Base-by-base conservation (phyloP, 1,140 invertebrate genomes). In the Glomeris maerens region DNA sequence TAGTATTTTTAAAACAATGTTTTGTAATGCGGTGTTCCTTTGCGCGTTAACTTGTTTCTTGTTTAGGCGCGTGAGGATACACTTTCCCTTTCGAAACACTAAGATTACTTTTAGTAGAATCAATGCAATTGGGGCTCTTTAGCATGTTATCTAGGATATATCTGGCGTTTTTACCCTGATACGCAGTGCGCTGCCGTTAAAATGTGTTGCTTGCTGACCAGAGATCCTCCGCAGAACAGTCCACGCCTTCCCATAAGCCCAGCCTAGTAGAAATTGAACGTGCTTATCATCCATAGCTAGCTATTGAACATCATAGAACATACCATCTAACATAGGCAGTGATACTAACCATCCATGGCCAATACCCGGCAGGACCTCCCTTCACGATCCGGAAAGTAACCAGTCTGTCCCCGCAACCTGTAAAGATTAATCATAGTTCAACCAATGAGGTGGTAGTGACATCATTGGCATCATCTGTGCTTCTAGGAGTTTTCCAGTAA, bases 321-420 rank as follows among this genome's bases (percentile, higher is more conserved):
- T 21, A 42, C 20, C 4, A 42, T 17, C 5, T n/a, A n/a, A n/a
- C 4, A 42, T 21, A 5, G 40, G 20, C 20, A 21, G 4, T 42
- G 20, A 4, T 42, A 42, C 40, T 42, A 21, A 42, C 40, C 4
- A 42, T 42, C 40, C 40, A 42, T 42, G 40, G 40, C 40, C 40
- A 42, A 17, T 42, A 42, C 5, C 40, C 40, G 5, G 40, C 40
- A 21, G 20, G 4, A 21, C 25, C 4, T 4, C 40, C 40, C 25
- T 25, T 25, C 20, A 42, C 40, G 20, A 42, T 17, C 25, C 40
- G 40, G 40, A 42, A 42, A 5, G 40, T n/a, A n/a, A n/a, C n/a
- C n/a, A n/a, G n/a, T n/a, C n/a, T n/a, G n/a, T n/a, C n/a, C n/a
- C n/a, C n/a, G n/a, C n/a, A n/a, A n/a, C n/a, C n/a, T n/a, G n/a